Evolutionary conservation across 2,888 invertebrate genomes (phyloP), one percentile per base, ranked within the genome.

Genomic region (Aproaerema taeniolella): DNA sequence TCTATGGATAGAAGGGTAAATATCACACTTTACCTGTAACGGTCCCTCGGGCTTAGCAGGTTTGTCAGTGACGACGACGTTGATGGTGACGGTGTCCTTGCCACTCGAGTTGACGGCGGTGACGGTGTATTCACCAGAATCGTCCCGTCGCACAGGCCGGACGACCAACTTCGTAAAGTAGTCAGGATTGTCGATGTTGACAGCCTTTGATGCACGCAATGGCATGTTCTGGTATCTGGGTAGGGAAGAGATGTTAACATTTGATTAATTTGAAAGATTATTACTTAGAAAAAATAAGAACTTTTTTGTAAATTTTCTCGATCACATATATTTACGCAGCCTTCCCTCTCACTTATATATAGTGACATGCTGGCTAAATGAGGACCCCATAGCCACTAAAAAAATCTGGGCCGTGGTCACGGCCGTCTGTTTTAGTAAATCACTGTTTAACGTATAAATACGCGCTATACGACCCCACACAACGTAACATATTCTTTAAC

Each of bases 41-140:
- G 97, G 97, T 55, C 97, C 98, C 75, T 96, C 95, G 1, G 97
- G 98, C 43, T 93, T 87, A 30, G 89, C 83, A 0, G 98, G 97
- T 62, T 96, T 97, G 67, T 97, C 97, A 7, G 94, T 95, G 41
- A 96, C 92, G 2, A 90, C 89, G 1, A 96, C 95, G 50, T 91
- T 93, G 47, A 96, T 90, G 2, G 92, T 91, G 24, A 95, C 96
- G 8, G 89, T 88, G 55, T 97, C 96, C 62, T 92, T 94, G 53
- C 97, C 97, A 31, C 95, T 95, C 39, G 92, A 93, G 72, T 97
- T 97, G 43, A 92, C 91, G 0, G 96, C 96, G 0, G 92, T 92
- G 29, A 97, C 92, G 12, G 92, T 92, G 72, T 96, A 97, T 71
- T 95, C 94, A 15, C 96, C 97, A 34, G 93, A 92, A 75, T 97